Percentiles rank a stretch among this genome's conserved stretches.
These are phyloP conservation scores for Nemoura dubitans DNA, from an alignment of 2,888 invertebrate species.

Conservation along the genomic window DNA sequence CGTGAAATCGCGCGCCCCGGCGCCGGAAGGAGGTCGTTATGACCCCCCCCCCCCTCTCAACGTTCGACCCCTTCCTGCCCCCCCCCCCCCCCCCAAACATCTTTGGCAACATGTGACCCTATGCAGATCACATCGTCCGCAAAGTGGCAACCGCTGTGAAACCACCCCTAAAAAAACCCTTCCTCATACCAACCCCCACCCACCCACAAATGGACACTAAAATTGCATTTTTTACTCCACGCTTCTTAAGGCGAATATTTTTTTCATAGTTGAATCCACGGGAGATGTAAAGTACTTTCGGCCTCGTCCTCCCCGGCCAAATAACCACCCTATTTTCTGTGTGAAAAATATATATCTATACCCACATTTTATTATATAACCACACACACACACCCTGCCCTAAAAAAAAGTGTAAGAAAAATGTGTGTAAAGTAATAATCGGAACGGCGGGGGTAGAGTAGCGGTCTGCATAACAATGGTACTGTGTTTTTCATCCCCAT, in stretches of 20 bases:
- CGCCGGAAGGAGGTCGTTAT: conserved; percentile 40
- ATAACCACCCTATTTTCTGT: conserved; percentile 1
- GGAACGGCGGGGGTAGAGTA: conserved; percentile 43
- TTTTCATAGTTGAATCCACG: conserved; percentile 32
- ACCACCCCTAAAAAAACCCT: conserved; percentile 23
- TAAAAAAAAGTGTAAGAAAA: conserved; percentile 47
- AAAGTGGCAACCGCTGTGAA: conserved; percentile 49
- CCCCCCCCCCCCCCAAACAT: background rate
- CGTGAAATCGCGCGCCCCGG: conserved; percentile 28
- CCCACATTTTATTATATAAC: conserved; percentile 47
- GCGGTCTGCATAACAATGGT: conserved; percentile 45
- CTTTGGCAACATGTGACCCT: conserved; percentile 40
- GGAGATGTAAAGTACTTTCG: conserved; percentile 41
- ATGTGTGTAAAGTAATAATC: conserved; percentile 45
- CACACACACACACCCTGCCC: conserved; percentile 17
- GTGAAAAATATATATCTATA: conserved; percentile 32
- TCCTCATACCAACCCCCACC: conserved; percentile 23
- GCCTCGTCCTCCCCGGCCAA: conserved; percentile 2
- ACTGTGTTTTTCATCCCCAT: conserved; percentile 38
- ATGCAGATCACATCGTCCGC: conserved; percentile 45
- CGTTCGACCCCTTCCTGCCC: conserved; percentile 16
- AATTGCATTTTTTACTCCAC: conserved; percentile 45
- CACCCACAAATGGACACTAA: conserved; percentile 49
- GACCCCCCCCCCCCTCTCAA: conserved; percentile 29
- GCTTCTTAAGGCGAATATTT: conserved; percentile 35